Conservation (phyloP, 2,888 invertebrate genomes). For the Kryphioiulus occultus region DNA sequence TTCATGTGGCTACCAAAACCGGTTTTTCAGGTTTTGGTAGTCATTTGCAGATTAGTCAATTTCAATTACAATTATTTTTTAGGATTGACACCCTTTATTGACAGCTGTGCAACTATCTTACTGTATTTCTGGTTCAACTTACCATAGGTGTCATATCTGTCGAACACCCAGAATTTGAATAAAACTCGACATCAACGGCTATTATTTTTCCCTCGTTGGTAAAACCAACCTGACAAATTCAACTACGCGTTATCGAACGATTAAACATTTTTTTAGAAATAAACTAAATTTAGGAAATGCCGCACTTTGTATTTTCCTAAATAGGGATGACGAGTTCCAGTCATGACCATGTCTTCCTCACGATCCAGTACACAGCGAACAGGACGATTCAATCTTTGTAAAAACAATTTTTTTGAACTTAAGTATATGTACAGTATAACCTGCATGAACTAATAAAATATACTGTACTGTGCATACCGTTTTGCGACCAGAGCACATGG, state of each 20-base stretch:
- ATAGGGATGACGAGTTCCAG: constrained; percentile 91
- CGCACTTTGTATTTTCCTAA: constrained; percentile 79
- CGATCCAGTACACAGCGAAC: constrained; percentile 89
- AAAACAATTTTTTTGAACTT: not conserved
- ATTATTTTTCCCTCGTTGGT: constrained; percentile 77
- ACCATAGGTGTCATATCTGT: constrained; percentile 74
- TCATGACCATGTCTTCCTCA: constrained; percentile 91
- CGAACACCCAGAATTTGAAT: constrained; percentile 84
- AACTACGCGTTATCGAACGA: not conserved
- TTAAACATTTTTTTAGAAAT: too few relatives aligned
- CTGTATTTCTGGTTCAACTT: too few relatives aligned
- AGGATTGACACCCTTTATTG: too few relatives aligned
- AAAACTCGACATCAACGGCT: constrained; percentile 76
- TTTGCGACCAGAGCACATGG: constrained; percentile 83
- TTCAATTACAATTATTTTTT: too few relatives aligned
- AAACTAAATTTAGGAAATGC: too few relatives aligned
- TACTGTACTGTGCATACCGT: constrained; percentile 61
- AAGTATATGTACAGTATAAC: too few relatives aligned
- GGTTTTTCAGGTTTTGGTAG: too few relatives aligned
- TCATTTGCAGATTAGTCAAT: too few relatives aligned
- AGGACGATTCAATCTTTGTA: constrained; percentile 73
- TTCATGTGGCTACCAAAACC: too few relatives aligned
- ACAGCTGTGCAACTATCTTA: too few relatives aligned
- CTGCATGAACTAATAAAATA: too few relatives aligned
- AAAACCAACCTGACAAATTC: constrained; percentile 67